Evolutionary conservation across 2,797 vertebrate species (phyloP), one percentile per base, ranked within the genome.

Genomic region (Chelmon rostratus): DNA sequence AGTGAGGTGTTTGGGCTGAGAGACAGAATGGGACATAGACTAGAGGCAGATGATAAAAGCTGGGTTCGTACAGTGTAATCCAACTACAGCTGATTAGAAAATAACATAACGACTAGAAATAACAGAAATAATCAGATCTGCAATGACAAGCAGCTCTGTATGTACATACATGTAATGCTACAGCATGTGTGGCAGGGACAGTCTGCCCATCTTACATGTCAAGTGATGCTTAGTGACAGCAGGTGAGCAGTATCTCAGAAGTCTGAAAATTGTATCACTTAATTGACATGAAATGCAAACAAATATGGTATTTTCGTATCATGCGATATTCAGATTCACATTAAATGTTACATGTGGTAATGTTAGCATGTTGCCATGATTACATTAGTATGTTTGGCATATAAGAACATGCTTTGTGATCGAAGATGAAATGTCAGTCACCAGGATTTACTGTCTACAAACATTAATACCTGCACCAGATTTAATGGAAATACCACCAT

Each of bases 1-100:
- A 59, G 58, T 49, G 44, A 59, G 52, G 28, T 56, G 62, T 61
- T 62, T 49, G 16, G 38, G 49, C 64, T 31, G 8, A 59, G 57
- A 49, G 37, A 47, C n/a, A 63, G n/a, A 42, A 70, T 23, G 16
- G 50, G 42, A 47, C 25, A 37, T 38, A 47, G 42, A 65, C 15
- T 46, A 78, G 50, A 28, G 9, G 35, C 16, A 13, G 16, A 54
- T 16, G 33, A 42, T 21, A 52, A 58, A 59, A 40, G 21, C 31
- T 62, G 63, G 28, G 25, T 50, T 57, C 8, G 25, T 35, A 12
- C 2, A 16, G 12, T 63, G 23, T 53, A 46, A 59, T n/a, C 18
- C n/a, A 6, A 23, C 54, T 38, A 21, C 16, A n/a, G n/a, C 16
- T 4, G 31, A 4, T 28, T 31, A 31, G 28, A 31, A 31, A 31